Evolutionary conservation across 2,888 invertebrate genomes (phyloP).

Genomic region (Drosophila hamatofila): DNA sequence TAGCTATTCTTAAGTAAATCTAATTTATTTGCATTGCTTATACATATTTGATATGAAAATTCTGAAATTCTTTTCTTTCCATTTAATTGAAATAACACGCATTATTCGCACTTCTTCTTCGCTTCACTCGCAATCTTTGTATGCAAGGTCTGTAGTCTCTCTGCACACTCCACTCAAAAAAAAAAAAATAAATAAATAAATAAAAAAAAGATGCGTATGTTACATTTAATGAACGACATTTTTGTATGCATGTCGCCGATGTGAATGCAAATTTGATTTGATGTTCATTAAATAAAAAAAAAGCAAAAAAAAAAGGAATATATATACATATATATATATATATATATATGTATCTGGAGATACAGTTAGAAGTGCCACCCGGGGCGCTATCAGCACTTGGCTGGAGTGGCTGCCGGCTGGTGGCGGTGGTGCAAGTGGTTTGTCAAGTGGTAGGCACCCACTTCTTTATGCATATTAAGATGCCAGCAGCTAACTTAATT

Average conservation of each 20-base stretch:
- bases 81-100: not conserved
- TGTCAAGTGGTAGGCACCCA: conserved; percentile 64
- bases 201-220: conserved; percentile 4
- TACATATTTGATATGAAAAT: not conserved
- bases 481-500: conserved; percentile 73
- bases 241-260: conserved; percentile 41
- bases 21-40: not conserved
- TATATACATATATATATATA: not conserved
- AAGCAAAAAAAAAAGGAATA: not conserved
- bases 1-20: not conserved
- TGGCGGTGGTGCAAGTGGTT: conserved; percentile 39
- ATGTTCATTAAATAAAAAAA: conserved; percentile 49
- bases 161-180: not conserved
- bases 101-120: not conserved
- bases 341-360: not conserved
- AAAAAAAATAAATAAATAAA: too few species aligned
- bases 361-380: conserved; percentile 19
- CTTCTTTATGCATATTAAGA: conserved; percentile 77
- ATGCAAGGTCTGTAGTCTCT: not conserved
- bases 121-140: not conserved
- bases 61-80: not conserved
- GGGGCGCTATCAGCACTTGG: conserved; percentile 51
- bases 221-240: conserved; percentile 28
- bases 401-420: conserved; percentile 27
- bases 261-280: conserved; percentile 56